Evolutionary conservation across 2,888 invertebrate genomes (phyloP).

Genomic region (Pandemis heparana): DNA sequence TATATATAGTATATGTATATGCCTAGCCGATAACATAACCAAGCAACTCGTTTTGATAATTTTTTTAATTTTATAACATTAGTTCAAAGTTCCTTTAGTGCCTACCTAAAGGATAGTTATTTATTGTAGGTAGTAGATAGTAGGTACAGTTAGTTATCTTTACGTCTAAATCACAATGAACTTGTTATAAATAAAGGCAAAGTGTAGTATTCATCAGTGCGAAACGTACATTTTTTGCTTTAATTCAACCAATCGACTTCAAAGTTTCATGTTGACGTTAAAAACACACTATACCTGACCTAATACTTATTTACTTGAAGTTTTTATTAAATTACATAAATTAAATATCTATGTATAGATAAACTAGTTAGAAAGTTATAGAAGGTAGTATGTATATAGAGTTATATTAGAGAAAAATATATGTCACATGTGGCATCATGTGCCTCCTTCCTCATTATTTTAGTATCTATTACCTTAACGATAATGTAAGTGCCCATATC

Average conservation of each 20-base stretch:
- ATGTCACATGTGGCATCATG: background rate
- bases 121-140: background rate
- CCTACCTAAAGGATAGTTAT: background rate
- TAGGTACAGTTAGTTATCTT: too few relatives aligned
- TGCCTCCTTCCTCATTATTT: background rate
- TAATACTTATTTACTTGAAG: background rate
- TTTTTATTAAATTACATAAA: background rate
- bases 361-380: too few relatives aligned
- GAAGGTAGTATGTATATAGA: too few relatives aligned
- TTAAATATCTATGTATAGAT: too few relatives aligned
- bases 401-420: too few relatives aligned
- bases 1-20: background rate
- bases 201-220: background rate
- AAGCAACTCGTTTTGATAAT: constrained; percentile 2
- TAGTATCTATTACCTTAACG: background rate
- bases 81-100: background rate
- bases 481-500: background rate
- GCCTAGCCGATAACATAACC: background rate
- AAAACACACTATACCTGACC: too few relatives aligned
- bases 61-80: background rate
- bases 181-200: too few relatives aligned
- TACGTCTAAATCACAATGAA: too few relatives aligned
- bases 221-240: background rate
- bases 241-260: background rate
- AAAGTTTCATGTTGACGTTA: background rate